phyloP scores from a whole-genome alignment of 37 sponge, comb jelly and placozoan genomes.

The Oscarella lobularis region DNA sequence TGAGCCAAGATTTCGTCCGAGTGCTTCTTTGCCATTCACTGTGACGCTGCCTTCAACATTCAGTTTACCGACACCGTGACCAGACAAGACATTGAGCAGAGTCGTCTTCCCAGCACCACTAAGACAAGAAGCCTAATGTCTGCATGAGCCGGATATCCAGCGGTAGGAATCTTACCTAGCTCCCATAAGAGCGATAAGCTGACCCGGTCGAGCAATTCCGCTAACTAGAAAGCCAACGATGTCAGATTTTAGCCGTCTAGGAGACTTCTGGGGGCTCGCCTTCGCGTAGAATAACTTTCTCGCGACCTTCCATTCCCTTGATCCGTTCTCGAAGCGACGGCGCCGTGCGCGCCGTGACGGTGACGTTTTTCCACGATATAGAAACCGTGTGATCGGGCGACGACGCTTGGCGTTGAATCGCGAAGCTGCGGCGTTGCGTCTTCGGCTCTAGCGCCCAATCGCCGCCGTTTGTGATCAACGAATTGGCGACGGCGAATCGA shows the following conservation, averaged over 20 bases:
- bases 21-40: background rate
- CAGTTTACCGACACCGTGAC: background rate
- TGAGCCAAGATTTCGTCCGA: background rate
- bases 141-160: too few species aligned
- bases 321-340: background rate
- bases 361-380: background rate
- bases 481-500: too few species aligned
- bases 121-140: background rate
- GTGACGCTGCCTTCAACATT: background rate
- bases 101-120: slow-evolving; percentile 11
- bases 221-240: background rate
- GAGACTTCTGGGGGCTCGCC: too few species aligned
- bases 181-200: background rate
- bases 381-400: background rate
- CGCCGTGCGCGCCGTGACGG: background rate
- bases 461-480: too few species aligned
- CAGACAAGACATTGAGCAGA: background rate
- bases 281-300: background rate
- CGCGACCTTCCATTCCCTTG: background rate
- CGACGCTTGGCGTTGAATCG: background rate
- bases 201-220: background rate
- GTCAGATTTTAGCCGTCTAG: too few species aligned
- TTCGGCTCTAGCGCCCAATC: too few species aligned
- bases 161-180: too few species aligned
- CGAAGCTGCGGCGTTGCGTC: too few species aligned